phyloP scores from a whole-genome alignment of 2,113 vertebrate species.

The Neotoma lepida region DNA sequence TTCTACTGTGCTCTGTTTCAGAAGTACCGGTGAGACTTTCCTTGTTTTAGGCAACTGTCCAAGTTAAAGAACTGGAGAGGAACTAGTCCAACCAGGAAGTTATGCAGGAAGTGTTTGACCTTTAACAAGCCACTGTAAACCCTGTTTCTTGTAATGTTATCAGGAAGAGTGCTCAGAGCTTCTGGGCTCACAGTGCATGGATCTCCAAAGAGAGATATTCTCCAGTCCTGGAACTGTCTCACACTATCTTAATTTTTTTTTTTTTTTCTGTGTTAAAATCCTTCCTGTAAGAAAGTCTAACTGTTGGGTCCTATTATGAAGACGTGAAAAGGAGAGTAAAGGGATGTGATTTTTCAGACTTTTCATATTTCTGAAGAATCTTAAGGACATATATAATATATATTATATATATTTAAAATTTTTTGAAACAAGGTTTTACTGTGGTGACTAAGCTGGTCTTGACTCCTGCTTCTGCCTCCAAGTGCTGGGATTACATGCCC shows the following conservation, averaged over 20 bases:
- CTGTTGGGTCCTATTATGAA: neutral
- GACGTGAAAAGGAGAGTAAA: neutral
- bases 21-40: neutral
- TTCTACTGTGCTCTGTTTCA: neutral
- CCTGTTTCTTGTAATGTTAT: neutral
- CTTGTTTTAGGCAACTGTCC: neutral
- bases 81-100: conserved; percentile 58
- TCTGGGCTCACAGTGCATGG: neutral
- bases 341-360: neutral
- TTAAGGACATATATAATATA: neutral
- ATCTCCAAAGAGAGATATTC: neutral
- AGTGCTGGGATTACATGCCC: neutral
- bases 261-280: neutral
- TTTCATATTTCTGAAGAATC: neutral
- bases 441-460: neutral
- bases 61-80: neutral
- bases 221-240: neutral
- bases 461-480: neutral
- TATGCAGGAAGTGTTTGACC: conserved; percentile 65
- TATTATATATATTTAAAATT: neutral
- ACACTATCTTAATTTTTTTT: neutral
- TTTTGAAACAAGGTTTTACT: neutral
- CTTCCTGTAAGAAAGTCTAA: neutral
- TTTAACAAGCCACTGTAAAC: neutral
- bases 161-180: neutral